Evolutionary conservation across 2,797 vertebrate species (phyloP), one percentile per base, ranked within the genome.

Genomic region (Onychomys torridus): DNA sequence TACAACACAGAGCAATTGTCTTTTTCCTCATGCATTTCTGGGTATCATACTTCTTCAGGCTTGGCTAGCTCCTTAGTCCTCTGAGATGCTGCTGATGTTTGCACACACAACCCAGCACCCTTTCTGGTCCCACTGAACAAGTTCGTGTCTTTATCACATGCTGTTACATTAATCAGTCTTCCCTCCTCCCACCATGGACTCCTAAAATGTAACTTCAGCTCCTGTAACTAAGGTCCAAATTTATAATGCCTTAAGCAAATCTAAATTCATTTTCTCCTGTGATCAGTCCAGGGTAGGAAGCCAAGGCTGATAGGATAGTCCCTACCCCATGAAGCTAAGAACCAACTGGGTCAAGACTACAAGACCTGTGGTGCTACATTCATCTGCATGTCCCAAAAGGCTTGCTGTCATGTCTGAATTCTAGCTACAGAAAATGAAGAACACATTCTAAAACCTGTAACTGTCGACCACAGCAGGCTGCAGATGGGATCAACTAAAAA

Each of bases 241-340:
- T 85, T 88, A 82, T 34, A 81, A 78, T 52, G 8, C 23, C 69
- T 95, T 92, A 71, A 86, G 57, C 40, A 94, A 93, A 76, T 95
- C 19, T 77, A 91, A 91, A 82, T 78, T 77, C 37, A 49, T 86
- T 78, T 81, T 52, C 86, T 71, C 14, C 46, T 75, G 76, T 87
- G 65, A 82, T 86, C 7, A 61, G 2, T 14, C 63, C 52, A 37
- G 12, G 29, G 9, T 29, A 93, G 71, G 27, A 78, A 78, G 23
- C 46, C 75, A 90, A 77, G 55, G 19, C 27, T 93, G 43, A 76
- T 7, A 37, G 1, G 5, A 61, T n/a, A 61, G 59, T n/a, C 89
- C 34, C 55, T 55, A 23, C 5, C 69, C 87, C 34, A 14, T 4
- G 0, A 69, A 21, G 29, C 63, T 75, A 71, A 69, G 32, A 76